Evolutionary conservation across 2,888 invertebrate genomes (phyloP).

Genomic region (Amblyteles armatorius): DNA sequence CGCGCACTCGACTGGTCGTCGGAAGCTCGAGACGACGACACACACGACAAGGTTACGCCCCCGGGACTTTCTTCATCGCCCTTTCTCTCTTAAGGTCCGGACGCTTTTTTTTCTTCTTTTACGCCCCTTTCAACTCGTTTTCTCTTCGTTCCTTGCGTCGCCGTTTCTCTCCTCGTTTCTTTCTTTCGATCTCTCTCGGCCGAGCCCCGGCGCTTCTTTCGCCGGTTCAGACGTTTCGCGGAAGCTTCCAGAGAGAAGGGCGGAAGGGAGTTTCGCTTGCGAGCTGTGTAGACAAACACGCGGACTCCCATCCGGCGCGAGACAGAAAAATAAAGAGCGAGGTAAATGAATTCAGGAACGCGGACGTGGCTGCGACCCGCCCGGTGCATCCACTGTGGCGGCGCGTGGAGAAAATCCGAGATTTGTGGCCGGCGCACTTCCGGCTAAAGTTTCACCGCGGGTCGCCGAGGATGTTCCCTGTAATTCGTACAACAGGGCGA

Average conservation of each 20-base stretch:
- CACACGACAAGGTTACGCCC: conserved; percentile 53
- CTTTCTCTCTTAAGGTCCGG: not conserved
- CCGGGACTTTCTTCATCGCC: conserved; percentile 37
- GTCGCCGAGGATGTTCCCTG: no score
- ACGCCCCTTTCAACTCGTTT: conserved; percentile 41
- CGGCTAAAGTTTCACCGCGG: not conserved
- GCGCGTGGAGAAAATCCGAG: conserved; percentile 16
- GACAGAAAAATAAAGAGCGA: conserved; percentile 4
- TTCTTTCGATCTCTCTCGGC: conserved; percentile 51
- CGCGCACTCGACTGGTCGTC: conserved; percentile 30
- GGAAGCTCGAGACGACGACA: conserved; percentile 27
- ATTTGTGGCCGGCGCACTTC: not conserved
- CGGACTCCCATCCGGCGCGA: conserved; percentile 10
- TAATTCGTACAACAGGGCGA: conserved; percentile 12
- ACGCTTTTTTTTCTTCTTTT: conserved; percentile 25
- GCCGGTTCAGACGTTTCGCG: not conserved
- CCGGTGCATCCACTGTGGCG: not conserved
- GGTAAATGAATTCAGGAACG: conserved; percentile 56
- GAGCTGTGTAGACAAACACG: conserved; percentile 54
- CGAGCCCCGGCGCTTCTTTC: not conserved
- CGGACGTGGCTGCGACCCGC: not conserved
- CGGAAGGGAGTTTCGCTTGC: conserved; percentile 28
- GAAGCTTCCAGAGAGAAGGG: not conserved
- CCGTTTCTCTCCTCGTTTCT: conserved; percentile 34
- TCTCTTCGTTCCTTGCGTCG: conserved; percentile 45